Evolutionary conservation across 2,888 invertebrate genomes (phyloP), one percentile per base, ranked within the genome.

Genomic region (Volucella zonaria): DNA sequence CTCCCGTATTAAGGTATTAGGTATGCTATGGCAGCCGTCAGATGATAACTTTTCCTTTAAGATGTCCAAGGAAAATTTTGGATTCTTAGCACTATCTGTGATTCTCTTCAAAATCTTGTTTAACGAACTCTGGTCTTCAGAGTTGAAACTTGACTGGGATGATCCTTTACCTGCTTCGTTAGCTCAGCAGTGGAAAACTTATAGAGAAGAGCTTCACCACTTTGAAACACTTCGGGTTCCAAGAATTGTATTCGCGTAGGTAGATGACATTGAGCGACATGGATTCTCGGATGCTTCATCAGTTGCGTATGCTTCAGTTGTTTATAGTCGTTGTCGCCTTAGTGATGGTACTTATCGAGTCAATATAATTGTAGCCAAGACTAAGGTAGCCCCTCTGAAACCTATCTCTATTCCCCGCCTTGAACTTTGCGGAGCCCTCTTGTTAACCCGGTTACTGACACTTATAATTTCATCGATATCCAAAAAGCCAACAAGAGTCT

Each of bases 221-320:
- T 14, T 51, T n/a, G 51, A 51, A 18, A 14, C n/a, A 31, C 47
- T 38, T 47, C n/a, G n/a, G 2, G 62, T 47, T 31, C 31, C 62
- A 10, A 47, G 62, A 62, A 43, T 47, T 12, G 14, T 62, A 6
- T 62, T 62, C 11, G 12, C 47, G 14, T 2, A 49, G 3, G 8
- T 62, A 6, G 62, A 62, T n/a, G 62, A 49, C 12, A 49, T 62
- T 47, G 62, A 62, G 47, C 23, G 49, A 2, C 62, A 62, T n/a
- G 62, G 62, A 31, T 62, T 47, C n/a, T 62, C 62, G 23, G 62
- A 62, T 62, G 62, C 62, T 23, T 23, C 18, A 12, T 15, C 61
- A 8, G 61, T 61, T 45, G 61, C 45, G 18, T 61, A 62, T 23
- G 47, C 15, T 23, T 23, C 23, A 23, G 23, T 23, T 4, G 23